These are phyloP conservation scores for Hetaerina americana DNA, from an alignment of 1,140 invertebrate genomes.

Conservation along the genomic window DNA sequence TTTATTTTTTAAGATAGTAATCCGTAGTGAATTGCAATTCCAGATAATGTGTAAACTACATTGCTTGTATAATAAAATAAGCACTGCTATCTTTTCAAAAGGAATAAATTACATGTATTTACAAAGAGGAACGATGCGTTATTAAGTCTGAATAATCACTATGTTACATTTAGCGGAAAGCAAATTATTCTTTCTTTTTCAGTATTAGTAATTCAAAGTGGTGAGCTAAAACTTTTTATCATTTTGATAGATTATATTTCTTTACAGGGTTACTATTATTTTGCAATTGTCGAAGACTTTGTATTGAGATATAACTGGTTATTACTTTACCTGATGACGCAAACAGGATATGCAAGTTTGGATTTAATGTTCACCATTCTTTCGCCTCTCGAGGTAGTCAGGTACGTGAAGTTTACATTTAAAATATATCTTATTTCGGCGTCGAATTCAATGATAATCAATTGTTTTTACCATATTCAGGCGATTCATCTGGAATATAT, in stretches of 20 bases:
- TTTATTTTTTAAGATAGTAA: too few species aligned
- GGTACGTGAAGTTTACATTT: conserved; percentile 36
- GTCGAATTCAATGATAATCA: background rate
- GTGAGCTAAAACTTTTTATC: conserved; percentile 13
- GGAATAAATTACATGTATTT: too few species aligned
- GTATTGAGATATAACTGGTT: conserved; percentile 88
- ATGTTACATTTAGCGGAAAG: too few species aligned
- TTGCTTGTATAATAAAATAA: too few species aligned
- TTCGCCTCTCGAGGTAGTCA: conserved; percentile 87
- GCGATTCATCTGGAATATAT: background rate
- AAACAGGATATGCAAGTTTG: conserved; percentile 60
- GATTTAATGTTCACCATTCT: conserved; percentile 83
- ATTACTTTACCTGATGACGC: conserved; percentile 70
- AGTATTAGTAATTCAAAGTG: too few species aligned
- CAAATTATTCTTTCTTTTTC: too few species aligned
- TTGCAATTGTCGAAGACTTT: conserved; percentile 93
- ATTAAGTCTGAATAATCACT: too few species aligned
- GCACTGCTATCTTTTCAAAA: too few species aligned
- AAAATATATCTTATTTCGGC: background rate
- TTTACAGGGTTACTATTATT: conserved; percentile 34
- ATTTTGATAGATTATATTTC: conserved; percentile 9
- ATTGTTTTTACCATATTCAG: background rate
- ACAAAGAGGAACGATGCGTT: too few species aligned
- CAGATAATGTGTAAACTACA: too few species aligned
- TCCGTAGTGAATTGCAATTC: too few species aligned